Base-by-base conservation (phyloP, 2,888 invertebrate genomes). In the Eilema caniola region DNA sequence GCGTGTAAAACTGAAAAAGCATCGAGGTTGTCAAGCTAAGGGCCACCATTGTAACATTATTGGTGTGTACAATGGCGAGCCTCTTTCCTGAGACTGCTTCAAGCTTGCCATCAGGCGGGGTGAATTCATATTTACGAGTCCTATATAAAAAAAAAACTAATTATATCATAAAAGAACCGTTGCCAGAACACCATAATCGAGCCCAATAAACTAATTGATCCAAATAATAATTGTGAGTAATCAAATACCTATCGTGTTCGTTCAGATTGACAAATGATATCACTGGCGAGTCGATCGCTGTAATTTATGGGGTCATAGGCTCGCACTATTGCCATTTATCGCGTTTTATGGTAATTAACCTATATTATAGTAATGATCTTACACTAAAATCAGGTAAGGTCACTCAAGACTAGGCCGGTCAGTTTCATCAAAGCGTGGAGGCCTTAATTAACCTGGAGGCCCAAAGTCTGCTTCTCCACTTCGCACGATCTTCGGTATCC, bases 261-360 rank as follows among this genome's bases (percentile, higher is more conserved):
- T 78, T 75, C 70, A 47, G 69, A 74, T 74, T 82, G 81, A 83
- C 78, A 82, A 83, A 85, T 78, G 76, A 69, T 28, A 28, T 66
- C 73, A 61, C 75, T 20, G 85, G 84, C 83, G 75, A 77, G 53
- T 57, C 74, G 74, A 84, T 83, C 83, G 78, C 80, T 81, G 74
- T 78, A 82, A 82, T 81, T 85, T 83, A 86, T 81, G 78, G 75
- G 85, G 82, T 82, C 82, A 82, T 61, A 81, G 33, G 63, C 76
- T 78, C 72, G 53, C 74, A 71, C 72, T 62, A 69, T 70, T 64
- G 59, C 53, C 69, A 56, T 59, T 71, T 73, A 70, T 62, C 53
- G 28, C 14, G 47, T 60, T 67, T 74, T 70, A 67, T 70, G 28
- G 53, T n/a, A 72, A 53, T 28, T 53, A 23, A 25, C 53, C 3